These are phyloP conservation scores for Drosophila kanekoi DNA, from an alignment of 2,888 invertebrate species.

Conservation along the genomic window DNA sequence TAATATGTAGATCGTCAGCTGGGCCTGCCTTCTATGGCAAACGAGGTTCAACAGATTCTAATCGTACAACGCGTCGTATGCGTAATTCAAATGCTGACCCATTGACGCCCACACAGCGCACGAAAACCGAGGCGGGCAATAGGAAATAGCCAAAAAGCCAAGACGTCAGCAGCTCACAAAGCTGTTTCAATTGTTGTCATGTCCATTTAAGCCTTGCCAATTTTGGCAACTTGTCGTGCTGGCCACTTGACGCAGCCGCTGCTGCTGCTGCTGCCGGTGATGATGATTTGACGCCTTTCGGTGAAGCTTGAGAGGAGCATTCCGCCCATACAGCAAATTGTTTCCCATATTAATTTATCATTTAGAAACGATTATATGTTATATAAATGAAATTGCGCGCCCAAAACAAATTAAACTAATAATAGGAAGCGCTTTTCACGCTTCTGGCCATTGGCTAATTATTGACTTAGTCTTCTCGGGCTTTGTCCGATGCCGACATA, in stretches of 20 bases:
- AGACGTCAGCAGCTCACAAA: slow-evolving; percentile 46
- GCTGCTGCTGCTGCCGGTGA: not conserved
- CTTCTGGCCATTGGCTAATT: slow-evolving; percentile 61
- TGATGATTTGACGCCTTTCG: slow-evolving; percentile 68
- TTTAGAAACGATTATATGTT: slow-evolving; percentile 76
- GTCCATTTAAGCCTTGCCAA: slow-evolving; percentile 79
- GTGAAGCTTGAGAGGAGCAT: slow-evolving; percentile 41
- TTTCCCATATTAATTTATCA: slow-evolving; percentile 79
- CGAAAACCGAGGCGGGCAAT: slow-evolving; percentile 59
- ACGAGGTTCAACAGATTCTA: slow-evolving; percentile 48
- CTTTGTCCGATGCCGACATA: slow-evolving; percentile 52
- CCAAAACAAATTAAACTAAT: slow-evolving; percentile 75
- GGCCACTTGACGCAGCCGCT: slow-evolving; percentile 57
- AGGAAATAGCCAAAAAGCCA: slow-evolving; percentile 65
- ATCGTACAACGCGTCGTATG: slow-evolving; percentile 59
- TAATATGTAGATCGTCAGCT: slow-evolving; percentile 38
- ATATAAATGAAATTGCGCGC: slow-evolving; percentile 77
- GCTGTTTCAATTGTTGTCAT: slow-evolving; percentile 49
- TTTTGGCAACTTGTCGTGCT: slow-evolving; percentile 77
- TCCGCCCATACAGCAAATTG: slow-evolving; percentile 68
- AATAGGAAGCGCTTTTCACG: slow-evolving; percentile 78
- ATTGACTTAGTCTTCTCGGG: slow-evolving; percentile 58
- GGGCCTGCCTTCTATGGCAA: slow-evolving; percentile 23
- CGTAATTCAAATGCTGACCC: slow-evolving; percentile 66
- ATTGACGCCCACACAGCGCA: slow-evolving; percentile 50